These are phyloP conservation scores for Cardinalis cardinalis DNA, from an alignment of 2,113 vertebrate species.

Conservation along the genomic window DNA sequence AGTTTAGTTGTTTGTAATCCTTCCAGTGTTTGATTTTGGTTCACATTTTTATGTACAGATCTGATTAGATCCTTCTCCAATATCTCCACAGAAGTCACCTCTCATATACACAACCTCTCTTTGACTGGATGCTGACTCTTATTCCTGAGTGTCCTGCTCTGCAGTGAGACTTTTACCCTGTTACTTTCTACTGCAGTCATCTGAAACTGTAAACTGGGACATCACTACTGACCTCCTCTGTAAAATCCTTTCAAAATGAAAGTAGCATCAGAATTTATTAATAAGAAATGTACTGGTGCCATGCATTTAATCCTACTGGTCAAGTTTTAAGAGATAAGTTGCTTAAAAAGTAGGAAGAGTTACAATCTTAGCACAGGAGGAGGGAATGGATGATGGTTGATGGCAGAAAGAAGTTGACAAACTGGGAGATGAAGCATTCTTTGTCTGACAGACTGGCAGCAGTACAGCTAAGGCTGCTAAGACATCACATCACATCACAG, in stretches of 20 bases:
- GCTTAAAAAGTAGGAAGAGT: not conserved
- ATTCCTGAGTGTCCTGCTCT: not conserved
- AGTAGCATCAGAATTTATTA: not conserved
- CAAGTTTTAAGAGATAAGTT: not conserved
- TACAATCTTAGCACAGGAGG: not conserved
- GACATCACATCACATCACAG: not conserved
- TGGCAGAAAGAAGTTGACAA: not conserved
- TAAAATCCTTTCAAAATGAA: not conserved
- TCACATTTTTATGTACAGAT: not conserved
- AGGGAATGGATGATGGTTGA: not conserved
- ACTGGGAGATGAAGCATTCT: not conserved
- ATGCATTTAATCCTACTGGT: not conserved
- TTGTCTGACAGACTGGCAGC: not conserved
- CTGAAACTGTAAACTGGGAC: not conserved
- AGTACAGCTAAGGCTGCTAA: not conserved
- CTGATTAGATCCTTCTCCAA: not conserved
- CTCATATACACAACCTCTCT: not conserved
- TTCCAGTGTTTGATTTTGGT: not conserved
- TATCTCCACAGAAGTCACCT: not conserved
- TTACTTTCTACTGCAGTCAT: not conserved
- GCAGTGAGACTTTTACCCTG: not conserved
- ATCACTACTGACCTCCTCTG: not conserved
- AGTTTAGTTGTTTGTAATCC: not conserved
- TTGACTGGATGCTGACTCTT: not conserved
- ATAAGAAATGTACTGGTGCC: not conserved